Percentiles rank a stretch among this genome's conserved stretches.
Evolutionary conservation across 2,888 invertebrate genomes (phyloP).

Genomic region (Lymantria dispar): DNA sequence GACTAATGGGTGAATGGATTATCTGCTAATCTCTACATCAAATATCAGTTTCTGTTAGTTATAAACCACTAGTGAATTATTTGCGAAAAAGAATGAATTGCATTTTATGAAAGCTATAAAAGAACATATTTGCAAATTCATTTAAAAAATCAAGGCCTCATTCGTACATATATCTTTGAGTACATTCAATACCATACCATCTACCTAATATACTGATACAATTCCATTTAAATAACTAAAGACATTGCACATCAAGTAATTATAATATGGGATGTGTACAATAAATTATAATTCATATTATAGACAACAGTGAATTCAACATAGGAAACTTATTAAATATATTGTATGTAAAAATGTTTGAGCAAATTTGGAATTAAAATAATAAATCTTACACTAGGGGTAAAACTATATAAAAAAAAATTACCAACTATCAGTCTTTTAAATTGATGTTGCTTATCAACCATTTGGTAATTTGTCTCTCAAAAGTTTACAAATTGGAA

Average conservation of each 20-base stretch:
- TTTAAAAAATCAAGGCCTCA: conserved; percentile 7
- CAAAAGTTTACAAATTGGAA: conserved; percentile 77
- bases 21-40: too few relatives aligned
- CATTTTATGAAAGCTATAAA: background rate
- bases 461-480: conserved; percentile 74
- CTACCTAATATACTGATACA: conserved; percentile 10
- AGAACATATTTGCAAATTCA: conserved; percentile 1
- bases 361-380: conserved; percentile 78
- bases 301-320: background rate
- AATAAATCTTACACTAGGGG: conserved; percentile 78
- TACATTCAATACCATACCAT: too few relatives aligned
- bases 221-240: conserved; percentile 23
- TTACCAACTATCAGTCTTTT: conserved; percentile 84
- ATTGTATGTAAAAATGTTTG: conserved; percentile 55
- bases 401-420: conserved; percentile 77
- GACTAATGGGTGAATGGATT: too few relatives aligned
- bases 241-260: conserved; percentile 12
- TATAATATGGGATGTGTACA: conserved; percentile 29
- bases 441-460: conserved; percentile 82
- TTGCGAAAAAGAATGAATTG: too few relatives aligned
- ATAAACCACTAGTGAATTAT: too few relatives aligned
- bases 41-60: too few relatives aligned
- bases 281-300: background rate
- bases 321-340: conserved; percentile 47
- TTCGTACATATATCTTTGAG: background rate